A percentile compares a stretch with the other conserved stretches of the same genome.
Evolutionary conservation across 2,888 invertebrate genomes (phyloP).

Genomic region (Tetranychus truncatus): DNA sequence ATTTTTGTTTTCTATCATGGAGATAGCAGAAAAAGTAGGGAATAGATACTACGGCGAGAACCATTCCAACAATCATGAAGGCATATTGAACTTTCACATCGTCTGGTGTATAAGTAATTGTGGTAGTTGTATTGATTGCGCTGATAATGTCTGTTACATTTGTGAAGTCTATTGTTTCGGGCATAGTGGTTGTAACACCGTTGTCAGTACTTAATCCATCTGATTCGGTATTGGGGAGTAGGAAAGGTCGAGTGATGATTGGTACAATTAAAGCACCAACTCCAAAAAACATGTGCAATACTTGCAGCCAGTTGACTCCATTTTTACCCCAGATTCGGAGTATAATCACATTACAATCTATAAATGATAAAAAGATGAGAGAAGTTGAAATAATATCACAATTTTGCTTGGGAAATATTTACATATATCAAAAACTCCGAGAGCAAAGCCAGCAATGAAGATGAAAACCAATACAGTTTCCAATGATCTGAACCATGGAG

Average conservation of each 20-base stretch:
- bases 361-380: too few species aligned
- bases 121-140: too few species aligned
- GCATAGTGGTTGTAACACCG: too few species aligned
- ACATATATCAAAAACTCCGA: not conserved
- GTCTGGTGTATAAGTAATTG: not conserved
- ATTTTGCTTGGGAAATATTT: not conserved
- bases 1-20: too few species aligned
- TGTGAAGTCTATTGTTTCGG: too few species aligned
- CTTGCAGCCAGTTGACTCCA: not conserved
- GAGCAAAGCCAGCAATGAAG: not conserved
- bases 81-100: constrained; percentile 1
- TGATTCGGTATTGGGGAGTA: not conserved
- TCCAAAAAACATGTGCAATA: not conserved
- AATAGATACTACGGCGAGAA: too few species aligned
- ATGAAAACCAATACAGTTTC: not conserved
- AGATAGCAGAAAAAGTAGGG: too few species aligned
- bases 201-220: not conserved
- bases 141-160: too few species aligned
- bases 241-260: not conserved
- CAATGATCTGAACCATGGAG: not conserved
- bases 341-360: too few species aligned
- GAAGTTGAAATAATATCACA: too few species aligned
- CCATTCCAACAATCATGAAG: not conserved
- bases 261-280: not conserved
- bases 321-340: not conserved